Percentiles rank a stretch among this genome's conserved stretches.
Evolutionary conservation across 2,113 vertebrate genomes (phyloP).

Genomic region (Pedetes capensis): DNA sequence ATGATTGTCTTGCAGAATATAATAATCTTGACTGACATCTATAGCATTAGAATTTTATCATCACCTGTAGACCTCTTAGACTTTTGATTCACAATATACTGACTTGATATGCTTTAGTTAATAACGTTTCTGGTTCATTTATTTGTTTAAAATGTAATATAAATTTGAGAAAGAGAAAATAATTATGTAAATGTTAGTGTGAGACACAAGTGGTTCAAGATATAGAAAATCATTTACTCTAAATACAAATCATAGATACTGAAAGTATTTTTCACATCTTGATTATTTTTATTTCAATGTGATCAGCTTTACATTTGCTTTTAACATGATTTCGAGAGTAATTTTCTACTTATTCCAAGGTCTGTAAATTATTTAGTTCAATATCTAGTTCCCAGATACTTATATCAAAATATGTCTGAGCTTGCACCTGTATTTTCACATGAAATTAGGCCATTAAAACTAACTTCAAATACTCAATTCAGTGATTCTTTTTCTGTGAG

Average conservation of each 20-base stretch:
- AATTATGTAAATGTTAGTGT: slow-evolving; percentile 23
- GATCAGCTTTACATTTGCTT: slow-evolving; percentile 53
- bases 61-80: neutral
- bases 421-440: slow-evolving; percentile 62
- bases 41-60: slow-evolving; percentile 31
- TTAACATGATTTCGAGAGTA: slow-evolving; percentile 53
- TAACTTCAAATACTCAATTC: slow-evolving; percentile 20
- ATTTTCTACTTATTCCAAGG: slow-evolving; percentile 57
- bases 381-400: slow-evolving; percentile 63
- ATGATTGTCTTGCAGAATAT: slow-evolving; percentile 3
- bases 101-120: neutral
- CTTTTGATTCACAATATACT: neutral
- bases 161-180: slow-evolving; percentile 25
- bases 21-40: neutral
- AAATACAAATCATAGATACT: slow-evolving; percentile 23
- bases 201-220: neutral
- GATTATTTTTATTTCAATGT: slow-evolving; percentile 60
- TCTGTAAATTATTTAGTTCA: slow-evolving; percentile 61
- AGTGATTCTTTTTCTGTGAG: slow-evolving; percentile 36
- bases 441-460: slow-evolving; percentile 60
- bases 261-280: slow-evolving; percentile 51
- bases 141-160: slow-evolving; percentile 22
- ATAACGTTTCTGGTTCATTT: slow-evolving; percentile 19
- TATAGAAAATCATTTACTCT: slow-evolving; percentile 54
- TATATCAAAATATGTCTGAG: slow-evolving; percentile 70